Evolutionary conservation across 1,140 invertebrate genomes (phyloP).

Genomic region (Pogonomyrmex barbatus): DNA sequence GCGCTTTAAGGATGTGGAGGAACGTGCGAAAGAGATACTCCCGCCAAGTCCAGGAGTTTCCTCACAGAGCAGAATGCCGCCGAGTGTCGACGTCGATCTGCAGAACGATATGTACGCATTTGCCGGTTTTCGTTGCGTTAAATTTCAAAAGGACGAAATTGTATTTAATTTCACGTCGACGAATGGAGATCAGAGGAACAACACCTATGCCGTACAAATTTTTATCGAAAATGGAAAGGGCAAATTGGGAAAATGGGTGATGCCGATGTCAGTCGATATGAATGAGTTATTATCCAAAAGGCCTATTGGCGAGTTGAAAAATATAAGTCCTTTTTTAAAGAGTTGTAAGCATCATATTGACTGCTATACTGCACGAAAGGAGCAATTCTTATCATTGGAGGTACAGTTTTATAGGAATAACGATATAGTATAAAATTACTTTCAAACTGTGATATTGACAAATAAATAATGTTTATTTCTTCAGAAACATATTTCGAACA

Average conservation of each 20-base stretch:
- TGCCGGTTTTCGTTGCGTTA: conserved; percentile 68
- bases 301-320: conserved; percentile 51
- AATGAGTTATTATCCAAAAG: conserved; percentile 51
- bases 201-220: conserved; percentile 68
- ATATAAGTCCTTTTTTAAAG: conserved; percentile 65
- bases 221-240: conserved; percentile 28
- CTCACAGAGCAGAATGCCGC: background rate
- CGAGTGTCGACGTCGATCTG: conserved; percentile 49
- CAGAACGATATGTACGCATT: conserved; percentile 67
- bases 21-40: background rate
- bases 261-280: conserved; percentile 73
- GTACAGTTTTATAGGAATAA: conserved; percentile 41
- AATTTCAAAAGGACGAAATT: conserved; percentile 53
- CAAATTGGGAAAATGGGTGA: conserved; percentile 74
- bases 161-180: conserved; percentile 68
- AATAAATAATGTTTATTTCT: conserved; percentile 42
- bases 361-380: conserved; percentile 64
- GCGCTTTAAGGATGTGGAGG: conserved; percentile 47
- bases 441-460: background rate
- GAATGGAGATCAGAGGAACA: background rate
- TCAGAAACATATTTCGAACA: conserved; percentile 33
- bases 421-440: background rate
- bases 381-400: conserved; percentile 69
- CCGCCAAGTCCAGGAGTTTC: background rate
- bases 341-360: conserved; percentile 70